These are phyloP conservation scores for Hybos culiciformis DNA, from an alignment of 2,888 invertebrate species.

Conservation along the genomic window DNA sequence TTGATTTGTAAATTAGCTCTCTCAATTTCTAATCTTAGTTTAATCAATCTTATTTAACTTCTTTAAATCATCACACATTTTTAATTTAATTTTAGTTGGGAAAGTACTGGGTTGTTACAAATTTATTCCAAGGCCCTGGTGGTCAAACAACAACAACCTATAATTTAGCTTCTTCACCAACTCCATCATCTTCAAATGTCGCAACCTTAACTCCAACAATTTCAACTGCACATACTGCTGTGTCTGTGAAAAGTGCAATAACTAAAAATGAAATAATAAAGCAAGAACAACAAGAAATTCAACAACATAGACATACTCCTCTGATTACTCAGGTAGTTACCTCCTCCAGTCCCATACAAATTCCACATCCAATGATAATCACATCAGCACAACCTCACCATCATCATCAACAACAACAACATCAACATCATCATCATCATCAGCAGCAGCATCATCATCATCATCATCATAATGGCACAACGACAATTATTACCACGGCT, in stretches of 20 bases:
- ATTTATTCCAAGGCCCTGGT: slow-evolving; percentile 48
- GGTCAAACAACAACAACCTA: slow-evolving; percentile 21
- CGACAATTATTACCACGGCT: slow-evolving; percentile 17
- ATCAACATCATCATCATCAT: no score
- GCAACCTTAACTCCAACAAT: slow-evolving; percentile 20
- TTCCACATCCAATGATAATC: slow-evolving; percentile 23
- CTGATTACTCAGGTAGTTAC: slow-evolving; percentile 14
- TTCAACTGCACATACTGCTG: slow-evolving; percentile 18
- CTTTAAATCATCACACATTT: slow-evolving; percentile 50
- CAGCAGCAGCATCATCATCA: slow-evolving; percentile 21
- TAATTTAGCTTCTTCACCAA: slow-evolving; percentile 19
- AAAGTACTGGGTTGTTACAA: slow-evolving; percentile 74
- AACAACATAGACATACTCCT: slow-evolving; percentile 14
- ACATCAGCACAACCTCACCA: slow-evolving; percentile 19
- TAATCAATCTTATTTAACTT: background rate
- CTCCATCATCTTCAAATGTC: slow-evolving; percentile 20
- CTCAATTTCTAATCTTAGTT: no score
- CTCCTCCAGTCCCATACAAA: slow-evolving; percentile 20
- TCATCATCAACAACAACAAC: no score
- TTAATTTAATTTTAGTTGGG: slow-evolving; percentile 46
- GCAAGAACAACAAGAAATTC: slow-evolving; percentile 15
- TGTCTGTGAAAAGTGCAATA: slow-evolving; percentile 13
- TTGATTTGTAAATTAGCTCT: no score
- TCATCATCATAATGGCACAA: slow-evolving; percentile 22
- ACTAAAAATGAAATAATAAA: slow-evolving; percentile 16